phyloP scores from a whole-genome alignment of 1,140 invertebrate species.

The Listronotus oregonensis region DNA sequence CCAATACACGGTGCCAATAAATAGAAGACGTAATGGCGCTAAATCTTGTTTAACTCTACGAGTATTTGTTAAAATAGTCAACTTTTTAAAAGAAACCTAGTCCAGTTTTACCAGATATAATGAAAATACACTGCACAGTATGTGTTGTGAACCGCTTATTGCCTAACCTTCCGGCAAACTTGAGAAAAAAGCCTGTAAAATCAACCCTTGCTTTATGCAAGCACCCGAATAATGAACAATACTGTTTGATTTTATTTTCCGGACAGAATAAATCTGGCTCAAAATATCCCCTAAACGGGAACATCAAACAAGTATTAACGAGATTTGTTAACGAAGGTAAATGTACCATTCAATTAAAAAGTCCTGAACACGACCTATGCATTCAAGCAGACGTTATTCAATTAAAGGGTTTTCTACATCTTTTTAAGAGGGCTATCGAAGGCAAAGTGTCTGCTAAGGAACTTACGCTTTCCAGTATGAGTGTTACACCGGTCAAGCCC shows the following conservation, averaged over 20 bases:
- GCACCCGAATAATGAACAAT: slow-evolving; percentile 62
- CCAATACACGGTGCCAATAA: too few species aligned
- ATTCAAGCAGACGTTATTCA: slow-evolving; percentile 69
- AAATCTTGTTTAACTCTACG: too few species aligned
- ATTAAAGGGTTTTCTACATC: slow-evolving; percentile 70
- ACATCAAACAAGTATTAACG: slow-evolving; percentile 68
- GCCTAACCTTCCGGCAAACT: slow-evolving; percentile 55
- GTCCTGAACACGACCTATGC: slow-evolving; percentile 71
- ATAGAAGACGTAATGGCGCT: too few species aligned
- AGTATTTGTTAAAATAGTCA: too few species aligned
- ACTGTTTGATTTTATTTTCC: slow-evolving; percentile 69
- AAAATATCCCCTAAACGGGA: slow-evolving; percentile 70
- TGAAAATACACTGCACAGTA: slow-evolving; percentile 72
- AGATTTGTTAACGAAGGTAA: slow-evolving; percentile 76
- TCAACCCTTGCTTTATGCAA: slow-evolving; percentile 70
- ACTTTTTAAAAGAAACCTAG: too few species aligned
- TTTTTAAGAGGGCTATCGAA: slow-evolving; percentile 65
- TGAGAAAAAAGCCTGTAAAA: slow-evolving; percentile 59
- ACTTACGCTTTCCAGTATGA: slow-evolving; percentile 60
- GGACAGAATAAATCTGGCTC: slow-evolving; percentile 66
- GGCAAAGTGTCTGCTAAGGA: slow-evolving; percentile 64
- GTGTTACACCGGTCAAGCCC: slow-evolving; percentile 56
- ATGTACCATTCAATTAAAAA: slow-evolving; percentile 71
- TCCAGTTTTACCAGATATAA: slow-evolving; percentile 45
- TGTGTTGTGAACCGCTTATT: slow-evolving; percentile 65